These are phyloP conservation scores for Drosophila aff. DNA, from an alignment of 1,140 invertebrate genomes.

Conservation along the genomic window DNA sequence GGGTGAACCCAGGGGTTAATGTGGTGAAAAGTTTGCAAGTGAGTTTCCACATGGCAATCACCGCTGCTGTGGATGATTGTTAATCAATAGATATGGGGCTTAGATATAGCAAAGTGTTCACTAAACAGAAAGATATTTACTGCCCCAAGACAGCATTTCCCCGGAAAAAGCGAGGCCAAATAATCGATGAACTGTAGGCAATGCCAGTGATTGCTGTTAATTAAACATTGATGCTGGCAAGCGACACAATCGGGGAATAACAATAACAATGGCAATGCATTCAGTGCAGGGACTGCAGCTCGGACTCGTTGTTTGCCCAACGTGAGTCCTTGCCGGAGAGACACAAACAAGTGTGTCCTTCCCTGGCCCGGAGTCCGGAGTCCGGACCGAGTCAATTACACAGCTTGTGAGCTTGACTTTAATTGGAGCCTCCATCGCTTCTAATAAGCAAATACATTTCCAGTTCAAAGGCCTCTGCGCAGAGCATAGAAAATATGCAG, in stretches of 20 bases:
- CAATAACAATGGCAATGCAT: conserved; percentile 15
- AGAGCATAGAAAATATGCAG: conserved; percentile 1
- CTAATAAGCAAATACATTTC: conserved; percentile 45
- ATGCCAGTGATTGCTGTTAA: conserved; percentile 14
- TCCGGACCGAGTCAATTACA: conserved; percentile 29
- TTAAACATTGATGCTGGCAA: conserved; percentile 17
- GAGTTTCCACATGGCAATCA: conserved; percentile 9
- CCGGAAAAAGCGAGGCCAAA: not conserved
- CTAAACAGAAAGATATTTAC: not conserved
- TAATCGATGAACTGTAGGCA: conserved; percentile 15
- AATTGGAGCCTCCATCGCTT: conserved; percentile 7
- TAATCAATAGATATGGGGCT: not conserved
- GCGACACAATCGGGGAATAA: conserved; percentile 12
- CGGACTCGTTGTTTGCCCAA: conserved; percentile 2
- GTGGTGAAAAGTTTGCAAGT: conserved; percentile 1
- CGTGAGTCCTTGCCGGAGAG: not conserved
- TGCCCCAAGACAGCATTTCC: not conserved
- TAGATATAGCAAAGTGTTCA: too few species aligned
- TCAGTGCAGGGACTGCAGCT: not conserved
- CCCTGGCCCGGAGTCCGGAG: too few species aligned
- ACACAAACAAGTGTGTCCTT: not conserved
- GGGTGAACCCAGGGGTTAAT: too few species aligned
- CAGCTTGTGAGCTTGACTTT: conserved; percentile 18
- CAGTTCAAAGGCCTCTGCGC: conserved; percentile 2
- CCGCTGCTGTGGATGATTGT: not conserved